Evolutionary conservation across 92 coral and sea anemone species (phyloP).

Genomic region (Anthopleura xanthogrammica): DNA sequence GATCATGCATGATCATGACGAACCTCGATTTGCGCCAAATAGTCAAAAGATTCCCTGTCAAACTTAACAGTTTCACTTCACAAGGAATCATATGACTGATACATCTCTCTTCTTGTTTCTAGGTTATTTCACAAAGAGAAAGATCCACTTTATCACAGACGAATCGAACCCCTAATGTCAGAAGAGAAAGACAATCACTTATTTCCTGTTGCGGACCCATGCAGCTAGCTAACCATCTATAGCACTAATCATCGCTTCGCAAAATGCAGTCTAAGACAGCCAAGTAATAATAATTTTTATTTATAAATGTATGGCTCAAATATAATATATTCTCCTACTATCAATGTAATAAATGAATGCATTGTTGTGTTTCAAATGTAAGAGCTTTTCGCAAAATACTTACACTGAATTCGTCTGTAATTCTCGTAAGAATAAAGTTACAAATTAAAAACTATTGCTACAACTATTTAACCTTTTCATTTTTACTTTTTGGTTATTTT

Average conservation of each 20-base stretch:
- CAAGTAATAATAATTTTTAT: not conserved
- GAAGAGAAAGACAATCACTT: conserved; percentile 77
- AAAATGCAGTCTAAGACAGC: not conserved
- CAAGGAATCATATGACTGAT: too few species aligned
- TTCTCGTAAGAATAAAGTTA: not conserved
- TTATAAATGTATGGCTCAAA: conserved; percentile 8
- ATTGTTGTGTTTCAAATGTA: not conserved
- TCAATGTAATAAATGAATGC: not conserved
- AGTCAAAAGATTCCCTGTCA: too few species aligned
- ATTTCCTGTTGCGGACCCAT: conserved; percentile 70
- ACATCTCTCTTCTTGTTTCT: not conserved
- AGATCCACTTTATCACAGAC: conserved; percentile 64
- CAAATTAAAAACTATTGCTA: not conserved
- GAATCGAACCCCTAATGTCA: conserved; percentile 71
- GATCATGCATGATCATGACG: too few species aligned
- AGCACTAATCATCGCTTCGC: not conserved
- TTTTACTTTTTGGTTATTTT: not conserved
- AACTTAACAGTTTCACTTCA: too few species aligned
- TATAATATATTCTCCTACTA: not conserved
- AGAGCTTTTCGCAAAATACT: not conserved
- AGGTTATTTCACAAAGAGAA: conserved; percentile 80
- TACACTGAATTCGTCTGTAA: not conserved
- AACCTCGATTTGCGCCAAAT: too few species aligned
- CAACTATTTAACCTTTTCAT: not conserved
- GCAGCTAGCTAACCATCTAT: conserved; percentile 49